A percentile compares a stretch with the other conserved stretches of the same genome.
Conservation (phyloP, 2,113 vertebrate species). For the Electrona antarctica region DNA sequence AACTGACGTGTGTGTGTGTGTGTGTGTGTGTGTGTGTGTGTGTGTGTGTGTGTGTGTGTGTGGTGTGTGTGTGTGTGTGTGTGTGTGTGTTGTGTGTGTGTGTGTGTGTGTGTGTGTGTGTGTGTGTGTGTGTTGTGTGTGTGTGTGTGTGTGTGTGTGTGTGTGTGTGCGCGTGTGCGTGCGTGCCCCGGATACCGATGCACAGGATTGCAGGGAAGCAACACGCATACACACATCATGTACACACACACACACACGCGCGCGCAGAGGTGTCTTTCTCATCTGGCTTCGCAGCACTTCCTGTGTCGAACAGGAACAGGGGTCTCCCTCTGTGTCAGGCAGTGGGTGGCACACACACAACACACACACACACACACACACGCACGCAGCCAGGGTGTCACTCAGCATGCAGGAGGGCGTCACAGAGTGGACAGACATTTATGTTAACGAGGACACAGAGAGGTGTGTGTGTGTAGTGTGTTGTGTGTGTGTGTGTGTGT, state of each 20-base stretch:
- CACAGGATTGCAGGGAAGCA: conserved; percentile 14
- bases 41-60: no score
- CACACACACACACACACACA: conserved; percentile 51
- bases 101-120: conserved; percentile 20
- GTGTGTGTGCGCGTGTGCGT: conserved; percentile 19
- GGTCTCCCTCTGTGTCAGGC: conserved; percentile 61
- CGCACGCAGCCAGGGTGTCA: conserved; percentile 69
- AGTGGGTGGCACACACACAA: conserved; percentile 55
- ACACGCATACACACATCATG: conserved; percentile 31
- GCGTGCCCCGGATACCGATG: not conserved
- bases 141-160: not conserved
- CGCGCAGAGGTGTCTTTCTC: conserved; percentile 71
- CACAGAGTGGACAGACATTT: conserved; percentile 27
- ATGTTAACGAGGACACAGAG: no score
- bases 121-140: not conserved
- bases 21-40: no score
- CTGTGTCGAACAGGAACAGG: conserved; percentile 74
- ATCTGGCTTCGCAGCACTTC: conserved; percentile 54
- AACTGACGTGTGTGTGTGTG: no score
- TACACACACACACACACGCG: conserved; percentile 16
- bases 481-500: not conserved
- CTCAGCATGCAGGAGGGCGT: conserved; percentile 67
- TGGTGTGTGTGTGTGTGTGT: conserved; percentile 17
- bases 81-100: not conserved
- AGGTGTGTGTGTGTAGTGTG: not conserved